phyloP scores from a whole-genome alignment of 2,797 vertebrate genomes.

The Gambusia yucatana region DNA sequence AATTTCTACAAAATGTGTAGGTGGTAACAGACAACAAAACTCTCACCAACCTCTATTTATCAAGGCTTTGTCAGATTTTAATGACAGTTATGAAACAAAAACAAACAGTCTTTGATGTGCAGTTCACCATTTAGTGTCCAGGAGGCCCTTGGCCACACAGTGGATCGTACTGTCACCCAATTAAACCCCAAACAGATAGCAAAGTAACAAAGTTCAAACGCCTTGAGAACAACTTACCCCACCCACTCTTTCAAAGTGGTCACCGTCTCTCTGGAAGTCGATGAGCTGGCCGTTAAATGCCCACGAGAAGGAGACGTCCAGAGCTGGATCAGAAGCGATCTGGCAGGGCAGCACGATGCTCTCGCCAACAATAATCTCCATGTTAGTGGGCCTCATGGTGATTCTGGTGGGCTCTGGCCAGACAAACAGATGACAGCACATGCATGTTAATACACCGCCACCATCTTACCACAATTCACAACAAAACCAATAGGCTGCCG shows the following conservation, averaged over 20 bases:
- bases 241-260: constrained; percentile 93
- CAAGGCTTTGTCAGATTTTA: background rate
- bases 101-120: constrained; percentile 8
- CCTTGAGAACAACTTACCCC: constrained; percentile 86
- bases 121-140: constrained; percentile 24
- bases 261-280: constrained; percentile 87
- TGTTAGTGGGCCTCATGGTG: constrained; percentile 90
- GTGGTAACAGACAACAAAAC: background rate
- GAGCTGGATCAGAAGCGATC: constrained; percentile 89
- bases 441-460: constrained; percentile 57
- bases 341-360: constrained; percentile 94
- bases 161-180: constrained; percentile 50
- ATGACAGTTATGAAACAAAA: background rate
- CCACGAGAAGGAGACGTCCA: constrained; percentile 93
- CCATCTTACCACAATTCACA: constrained; percentile 19
- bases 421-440: constrained; percentile 59
- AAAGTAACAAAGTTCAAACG: constrained; percentile 49
- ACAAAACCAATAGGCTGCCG: constrained; percentile 23
- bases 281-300: constrained; percentile 91
- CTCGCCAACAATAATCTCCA: constrained; percentile 95
- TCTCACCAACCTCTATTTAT: background rate
- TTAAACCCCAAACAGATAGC: constrained; percentile 60
- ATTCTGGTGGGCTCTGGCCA: constrained; percentile 92
- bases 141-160: constrained; percentile 41
- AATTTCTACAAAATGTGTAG: too few species aligned